Evolutionary conservation across 2,797 vertebrate genomes (phyloP), one percentile per base, ranked within the genome.

Genomic region (Picus viridis): DNA sequence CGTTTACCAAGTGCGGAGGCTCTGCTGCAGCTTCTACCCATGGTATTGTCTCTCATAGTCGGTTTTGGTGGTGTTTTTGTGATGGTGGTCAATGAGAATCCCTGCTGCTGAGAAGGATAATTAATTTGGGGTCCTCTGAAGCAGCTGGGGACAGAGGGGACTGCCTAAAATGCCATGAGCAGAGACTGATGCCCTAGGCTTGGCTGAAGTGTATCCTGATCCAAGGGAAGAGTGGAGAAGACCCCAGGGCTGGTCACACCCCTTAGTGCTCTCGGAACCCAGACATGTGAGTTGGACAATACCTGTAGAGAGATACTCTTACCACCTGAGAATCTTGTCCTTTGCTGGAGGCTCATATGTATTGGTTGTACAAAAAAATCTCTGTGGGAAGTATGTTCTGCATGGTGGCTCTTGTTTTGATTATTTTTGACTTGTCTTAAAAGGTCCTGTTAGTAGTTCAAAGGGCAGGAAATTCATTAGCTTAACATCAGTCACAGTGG

Each of bases 391-490:
- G 85, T 79, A 69, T 0, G 17, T 72, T 51, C 29, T 79, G 12
- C 29, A 12, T 0, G 0, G 36, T 91, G 73, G 13, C 75, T 82
- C 62, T 78, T 73, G 41, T 62, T 91, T 69, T 67, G 26, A 59
- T 78, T 93, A 63, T 74, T 94, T 82, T 32, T 90, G n/a, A 41
- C 11, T 83, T 84, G 8, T 86, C 16, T 5, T 81, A 82, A 89
- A 94, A 70, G 39, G 39, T 84, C 81, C 70, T 94, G 29, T 49
- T 90, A 90, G 39, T 49, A 88, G 15, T 83, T 81, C 39, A 56
- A 76, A 76, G 70, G 65, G 62, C 26, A 85, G 57, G 78, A 63
- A 89, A 68, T 92, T 84, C 79, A 94, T 24, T 84, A 83, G 86
- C 88, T 94, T 93, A 73, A 68, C 64, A 78, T 34, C 69, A 89